Percentiles rank a stretch among this genome's conserved stretches.
Conservation (phyloP, 2,888 invertebrate genomes). For the Acleris sparsana region DNA sequence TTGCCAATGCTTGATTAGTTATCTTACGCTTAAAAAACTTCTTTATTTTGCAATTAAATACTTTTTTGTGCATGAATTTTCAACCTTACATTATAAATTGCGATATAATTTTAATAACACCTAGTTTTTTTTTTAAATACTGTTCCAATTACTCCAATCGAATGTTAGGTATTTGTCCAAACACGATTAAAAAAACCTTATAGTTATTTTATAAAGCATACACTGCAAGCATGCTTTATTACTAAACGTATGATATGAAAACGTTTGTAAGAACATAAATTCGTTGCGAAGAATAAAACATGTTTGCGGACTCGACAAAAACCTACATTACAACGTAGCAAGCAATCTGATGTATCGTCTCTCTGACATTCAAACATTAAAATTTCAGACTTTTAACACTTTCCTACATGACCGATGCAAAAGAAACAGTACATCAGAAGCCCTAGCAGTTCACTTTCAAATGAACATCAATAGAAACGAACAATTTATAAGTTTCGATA, state of each 20-base stretch:
- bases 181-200: constrained; percentile 14
- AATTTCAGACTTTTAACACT: constrained; percentile 23
- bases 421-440: constrained; percentile 23
- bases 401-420: constrained; percentile 25
- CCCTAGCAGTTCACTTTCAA: background rate
- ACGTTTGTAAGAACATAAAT: constrained; percentile 57
- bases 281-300: constrained; percentile 40
- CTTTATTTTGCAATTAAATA: constrained; percentile 61
- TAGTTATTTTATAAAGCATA: constrained; percentile 36
- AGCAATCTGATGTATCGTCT: constrained; percentile 29
- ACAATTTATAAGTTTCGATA: constrained; percentile 3
- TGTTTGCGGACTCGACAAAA: constrained; percentile 49
- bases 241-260: constrained; percentile 71
- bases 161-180: constrained; percentile 27
- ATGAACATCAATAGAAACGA: background rate
- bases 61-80: constrained; percentile 72
- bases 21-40: constrained; percentile 54
- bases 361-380: constrained; percentile 24
- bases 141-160: constrained; percentile 51
- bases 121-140: constrained; percentile 62
- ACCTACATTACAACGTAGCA: constrained; percentile 53
- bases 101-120: constrained; percentile 58
- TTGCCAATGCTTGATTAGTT: constrained; percentile 60
- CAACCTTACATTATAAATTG: constrained; percentile 60
- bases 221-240: constrained; percentile 49